phyloP scores from a whole-genome alignment of 1,140 invertebrate genomes.

The Cotesia glomerata region DNA sequence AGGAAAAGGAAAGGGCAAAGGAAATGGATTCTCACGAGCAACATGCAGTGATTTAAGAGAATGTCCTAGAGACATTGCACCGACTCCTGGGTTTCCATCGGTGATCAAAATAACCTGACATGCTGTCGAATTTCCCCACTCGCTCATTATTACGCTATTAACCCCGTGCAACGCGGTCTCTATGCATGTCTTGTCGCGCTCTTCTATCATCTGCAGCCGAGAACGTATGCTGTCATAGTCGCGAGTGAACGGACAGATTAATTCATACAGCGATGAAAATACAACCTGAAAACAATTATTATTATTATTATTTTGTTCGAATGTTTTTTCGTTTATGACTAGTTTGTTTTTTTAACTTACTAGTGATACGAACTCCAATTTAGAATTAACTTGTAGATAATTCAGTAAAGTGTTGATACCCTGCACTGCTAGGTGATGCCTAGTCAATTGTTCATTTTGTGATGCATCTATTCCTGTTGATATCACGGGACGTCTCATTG shows the following conservation, averaged over 20 bases:
- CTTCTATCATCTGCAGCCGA: conserved; percentile 76
- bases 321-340: too few relatives aligned
- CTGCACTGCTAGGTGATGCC: conserved; percentile 78
- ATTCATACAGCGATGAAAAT: conserved; percentile 83
- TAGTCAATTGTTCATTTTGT: conserved; percentile 60
- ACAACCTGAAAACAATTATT: conserved; percentile 65
- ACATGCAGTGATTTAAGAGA: conserved; percentile 59
- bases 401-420: conserved; percentile 87
- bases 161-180: conserved; percentile 78
- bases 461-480: conserved; percentile 61
- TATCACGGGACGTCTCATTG: conserved; percentile 74
- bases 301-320: not conserved
- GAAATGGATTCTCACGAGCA: conserved; percentile 64
- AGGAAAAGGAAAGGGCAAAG: conserved; percentile 81
- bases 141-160: conserved; percentile 76
- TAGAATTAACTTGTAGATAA: conserved; percentile 80
- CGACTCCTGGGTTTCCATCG: conserved; percentile 78
- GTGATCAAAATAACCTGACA: conserved; percentile 83
- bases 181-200: conserved; percentile 84
- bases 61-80: conserved; percentile 68
- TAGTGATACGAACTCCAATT: conserved; percentile 90
- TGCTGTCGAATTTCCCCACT: conserved; percentile 84
- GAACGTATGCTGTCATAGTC: conserved; percentile 80
- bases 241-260: conserved; percentile 81
- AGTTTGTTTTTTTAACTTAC: too few relatives aligned